phyloP scores from a whole-genome alignment of 1,140 invertebrate genomes.

The Limonius californicus region DNA sequence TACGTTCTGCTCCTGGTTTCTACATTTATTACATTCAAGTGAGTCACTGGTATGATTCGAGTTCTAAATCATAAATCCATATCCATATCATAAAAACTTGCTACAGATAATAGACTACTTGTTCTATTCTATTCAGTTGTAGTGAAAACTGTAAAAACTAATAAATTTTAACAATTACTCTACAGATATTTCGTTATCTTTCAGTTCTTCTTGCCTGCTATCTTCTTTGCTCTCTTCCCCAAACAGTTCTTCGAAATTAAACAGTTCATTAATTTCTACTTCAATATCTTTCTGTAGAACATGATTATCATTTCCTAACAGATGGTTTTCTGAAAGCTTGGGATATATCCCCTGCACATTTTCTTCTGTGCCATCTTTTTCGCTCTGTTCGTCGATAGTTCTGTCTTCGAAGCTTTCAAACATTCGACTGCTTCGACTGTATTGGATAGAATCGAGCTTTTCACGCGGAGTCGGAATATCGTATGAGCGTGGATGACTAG shows the following conservation, averaged over 20 bases:
- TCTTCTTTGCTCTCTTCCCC: conserved; percentile 12
- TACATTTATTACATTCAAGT: no score
- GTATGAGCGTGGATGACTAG: conserved; percentile 35
- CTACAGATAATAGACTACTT: no score
- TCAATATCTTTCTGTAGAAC: conserved; percentile 13
- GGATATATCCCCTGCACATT: not conserved
- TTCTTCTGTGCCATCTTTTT: conserved; percentile 3
- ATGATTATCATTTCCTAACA: not conserved
- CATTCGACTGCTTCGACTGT: conserved; percentile 13
- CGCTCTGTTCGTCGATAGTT: not conserved
- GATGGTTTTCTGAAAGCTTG: not conserved
- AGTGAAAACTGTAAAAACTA: no score
- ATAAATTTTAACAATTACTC: no score
- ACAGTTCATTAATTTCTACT: conserved; percentile 22
- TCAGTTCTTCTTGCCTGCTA: conserved; percentile 20
- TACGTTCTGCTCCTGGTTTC: no score
- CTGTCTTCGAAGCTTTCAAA: conserved; percentile 16
- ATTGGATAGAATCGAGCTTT: conserved; percentile 28
- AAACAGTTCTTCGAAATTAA: conserved; percentile 25
- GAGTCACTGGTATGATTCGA: no score
- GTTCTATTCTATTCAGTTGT: no score
- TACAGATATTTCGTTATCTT: no score
- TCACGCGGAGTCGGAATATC: conserved; percentile 32
- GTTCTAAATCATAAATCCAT: no score
- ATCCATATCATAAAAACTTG: no score